Base-by-base conservation (phyloP, 2,888 invertebrate genomes). In the Phasia obesa region DNA sequence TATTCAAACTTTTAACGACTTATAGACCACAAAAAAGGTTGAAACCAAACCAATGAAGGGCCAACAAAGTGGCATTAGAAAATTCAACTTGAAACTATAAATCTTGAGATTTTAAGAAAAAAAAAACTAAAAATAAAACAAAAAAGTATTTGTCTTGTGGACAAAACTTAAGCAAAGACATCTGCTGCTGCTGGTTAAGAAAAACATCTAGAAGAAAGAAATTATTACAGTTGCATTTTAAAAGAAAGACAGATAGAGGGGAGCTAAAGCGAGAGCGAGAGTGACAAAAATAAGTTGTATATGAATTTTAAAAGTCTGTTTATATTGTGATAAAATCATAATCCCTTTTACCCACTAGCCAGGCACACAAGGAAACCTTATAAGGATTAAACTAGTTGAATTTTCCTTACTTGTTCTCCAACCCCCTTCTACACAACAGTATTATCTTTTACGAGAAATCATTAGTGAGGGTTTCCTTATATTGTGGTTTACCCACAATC, bases 321-420 rank as follows among this genome's bases (percentile, higher is more conserved):
- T 84, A 70, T 77, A 80, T 76, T 77, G 87, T 90, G 91, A 91
- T 91, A 91, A 91, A 91, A 91, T 91, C 91, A 90, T 91, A 91
- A 91, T 91, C 91, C 91, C 91, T 90, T 91, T 91, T 91, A 90
- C 90, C 90, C 90, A 57, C 62, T 19, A 42, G 19, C 31, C 55
- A 65, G 47, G 27, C 35, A 49, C 9, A 49, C 4, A 11, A 65
- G 35, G 62, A 21, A 62, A 19, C 44, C 62, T 44, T 62, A 42
- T 62, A 84, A 62, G 21, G 6, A 47, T 21, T 57, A 69, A 82
- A 83, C 75, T 71, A 79, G 83, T 83, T 83, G 65, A 79, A 62
- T 79, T 71, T 38, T 53, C 21, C 17, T 44, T n/a, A 3, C 25
- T 11, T 47, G 25, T 4, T 21, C 25, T 17, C 13, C 25, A 21